phyloP scores from a whole-genome alignment of 2,888 invertebrate species.

The Nemapogon koenigi region DNA sequence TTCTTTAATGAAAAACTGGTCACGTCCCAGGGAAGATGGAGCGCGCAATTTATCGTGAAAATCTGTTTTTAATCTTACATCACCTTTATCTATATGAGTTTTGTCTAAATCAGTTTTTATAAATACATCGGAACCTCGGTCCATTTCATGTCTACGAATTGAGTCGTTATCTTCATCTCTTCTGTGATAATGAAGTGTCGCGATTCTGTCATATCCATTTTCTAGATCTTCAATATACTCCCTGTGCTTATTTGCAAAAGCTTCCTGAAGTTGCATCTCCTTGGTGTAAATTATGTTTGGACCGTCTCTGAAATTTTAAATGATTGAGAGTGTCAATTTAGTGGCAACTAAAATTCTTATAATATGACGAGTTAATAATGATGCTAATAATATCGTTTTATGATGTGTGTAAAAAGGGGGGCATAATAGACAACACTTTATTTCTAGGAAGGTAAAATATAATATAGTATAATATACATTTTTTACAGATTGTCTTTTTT shows the following conservation, averaged over 20 bases:
- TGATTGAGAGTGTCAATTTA: too few species aligned
- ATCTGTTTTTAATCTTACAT: slow-evolving; percentile 33
- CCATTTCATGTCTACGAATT: slow-evolving; percentile 77
- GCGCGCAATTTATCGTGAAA: slow-evolving; percentile 35
- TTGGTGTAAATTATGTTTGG: slow-evolving; percentile 63
- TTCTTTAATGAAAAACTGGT: slow-evolving; percentile 81
- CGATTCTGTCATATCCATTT: slow-evolving; percentile 60
- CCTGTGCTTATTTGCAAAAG: slow-evolving; percentile 55
- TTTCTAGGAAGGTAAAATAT: too few species aligned
- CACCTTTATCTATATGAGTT: slow-evolving; percentile 31
- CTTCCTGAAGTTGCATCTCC: slow-evolving; percentile 59
- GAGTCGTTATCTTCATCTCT: slow-evolving; percentile 74
- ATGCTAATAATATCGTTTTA: too few species aligned
- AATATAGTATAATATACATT: too few species aligned
- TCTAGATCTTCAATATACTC: slow-evolving; percentile 68
- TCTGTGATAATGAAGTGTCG: slow-evolving; percentile 48
- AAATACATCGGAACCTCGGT: slow-evolving; percentile 75
- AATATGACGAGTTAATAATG: too few species aligned
- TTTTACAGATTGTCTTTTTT: too few species aligned
- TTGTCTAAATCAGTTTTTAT: slow-evolving; percentile 44
- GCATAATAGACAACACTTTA: too few species aligned
- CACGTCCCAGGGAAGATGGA: slow-evolving; percentile 58
- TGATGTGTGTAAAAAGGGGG: too few species aligned
- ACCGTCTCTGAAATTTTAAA: slow-evolving; percentile 58
- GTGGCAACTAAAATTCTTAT: too few species aligned